Evolutionary conservation across 2,797 vertebrate genomes (phyloP), one percentile per base, ranked within the genome.

Genomic region (Leptodactylus fallax): DNA sequence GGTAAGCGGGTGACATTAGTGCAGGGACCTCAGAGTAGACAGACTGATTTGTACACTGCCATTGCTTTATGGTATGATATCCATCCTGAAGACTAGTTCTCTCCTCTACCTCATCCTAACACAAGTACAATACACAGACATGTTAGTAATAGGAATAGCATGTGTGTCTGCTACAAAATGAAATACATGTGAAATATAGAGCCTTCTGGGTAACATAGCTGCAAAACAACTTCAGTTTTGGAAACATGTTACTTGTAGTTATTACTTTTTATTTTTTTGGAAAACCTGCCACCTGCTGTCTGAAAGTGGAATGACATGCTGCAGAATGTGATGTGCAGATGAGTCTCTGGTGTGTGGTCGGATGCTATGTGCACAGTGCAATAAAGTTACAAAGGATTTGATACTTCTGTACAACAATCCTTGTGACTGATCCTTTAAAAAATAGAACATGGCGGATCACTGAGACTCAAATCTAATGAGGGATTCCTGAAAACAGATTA

Each of bases 261-360:
- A 1, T 36, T 36, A 36, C 36, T 36, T 27, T n/a, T 85, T 51
- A 86, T 87, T 86, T 72, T 71, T 81, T 58, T n/a, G 85, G 3
- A 47, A 7, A 87, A 25, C 16, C 63, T 87, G 85, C 67, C 85
- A 72, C 79, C 85, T 87, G 53, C 67, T 81, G 85, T 8, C n/a
- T 19, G 17, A 27, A 13, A 19, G 16, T 25, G 55, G 67, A 23
- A 87, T 87, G 23, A 36, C 85, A 81, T 12, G 1, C 10, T 47
- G 36, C 5, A 74, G 25, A 72, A 49, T 80, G 56, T 19, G 7
- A 27, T 3, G 1, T 53, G n/a, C 7, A 0, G 21, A 0, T 55
- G 21, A 25, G 1, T 16, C 25, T 67, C 3, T 27, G 13, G 12
- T 6, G 1, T 25, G 6, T 5, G 65, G 13, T 67, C 7, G 25